Percentiles rank a stretch among this genome's conserved stretches.
Conservation (phyloP, 2,888 invertebrate species). For the Acrocyrtus sp. region DNA sequence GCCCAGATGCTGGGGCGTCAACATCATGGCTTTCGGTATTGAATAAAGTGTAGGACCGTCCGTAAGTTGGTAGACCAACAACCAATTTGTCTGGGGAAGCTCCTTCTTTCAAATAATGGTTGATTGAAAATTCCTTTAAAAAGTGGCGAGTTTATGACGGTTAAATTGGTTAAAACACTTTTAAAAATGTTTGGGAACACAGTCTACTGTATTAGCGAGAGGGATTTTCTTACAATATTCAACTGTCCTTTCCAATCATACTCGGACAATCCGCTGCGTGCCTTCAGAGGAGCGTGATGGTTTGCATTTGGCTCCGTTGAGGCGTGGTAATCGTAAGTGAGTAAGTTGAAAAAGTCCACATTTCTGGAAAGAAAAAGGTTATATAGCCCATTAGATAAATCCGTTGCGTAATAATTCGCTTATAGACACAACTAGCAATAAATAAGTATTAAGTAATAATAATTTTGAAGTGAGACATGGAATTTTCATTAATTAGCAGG, state of each 20-base stretch:
- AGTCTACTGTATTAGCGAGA: too few relatives aligned
- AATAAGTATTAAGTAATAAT: too few relatives aligned
- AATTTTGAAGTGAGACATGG: too few relatives aligned
- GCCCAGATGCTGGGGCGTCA: slow-evolving; percentile 87
- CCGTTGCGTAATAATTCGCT: too few relatives aligned
- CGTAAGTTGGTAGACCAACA: slow-evolving; percentile 72
- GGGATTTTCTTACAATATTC: slow-evolving; percentile 83
- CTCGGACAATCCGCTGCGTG: slow-evolving; percentile 81
- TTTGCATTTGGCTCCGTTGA: slow-evolving; percentile 91
- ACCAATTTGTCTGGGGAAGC: slow-evolving; percentile 66
- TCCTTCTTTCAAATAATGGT: slow-evolving; percentile 66
- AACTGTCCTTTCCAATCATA: slow-evolving; percentile 89
- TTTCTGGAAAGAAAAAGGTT: slow-evolving; percentile 70
- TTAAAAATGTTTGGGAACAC: neutral
- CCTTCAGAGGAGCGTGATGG: slow-evolving; percentile 88
- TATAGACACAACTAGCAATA: too few relatives aligned
- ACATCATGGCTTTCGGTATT: slow-evolving; percentile 85
- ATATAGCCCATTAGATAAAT: too few relatives aligned
- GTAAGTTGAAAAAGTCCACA: slow-evolving; percentile 90
- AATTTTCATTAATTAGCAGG: too few relatives aligned
- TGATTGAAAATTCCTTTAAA: slow-evolving; percentile 66
- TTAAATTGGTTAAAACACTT: neutral
- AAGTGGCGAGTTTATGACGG: too few relatives aligned
- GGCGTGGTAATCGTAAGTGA: slow-evolving; percentile 93
- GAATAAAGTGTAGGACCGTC: slow-evolving; percentile 88